These are phyloP conservation scores for Drosophila kanekoi DNA, from an alignment of 2,888 invertebrate species.

Conservation along the genomic window DNA sequence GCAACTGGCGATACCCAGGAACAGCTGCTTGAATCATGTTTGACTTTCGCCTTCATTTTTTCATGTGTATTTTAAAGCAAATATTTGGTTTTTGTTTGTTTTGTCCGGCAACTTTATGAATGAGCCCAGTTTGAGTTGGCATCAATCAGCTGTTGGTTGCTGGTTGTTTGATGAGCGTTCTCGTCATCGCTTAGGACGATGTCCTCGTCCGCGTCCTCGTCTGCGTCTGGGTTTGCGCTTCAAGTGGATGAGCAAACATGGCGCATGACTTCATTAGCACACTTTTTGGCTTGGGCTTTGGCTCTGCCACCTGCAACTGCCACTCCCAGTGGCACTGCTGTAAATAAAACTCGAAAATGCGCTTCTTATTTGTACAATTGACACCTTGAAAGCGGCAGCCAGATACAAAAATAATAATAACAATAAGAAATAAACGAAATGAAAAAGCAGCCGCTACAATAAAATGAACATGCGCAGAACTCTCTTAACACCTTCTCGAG, in stretches of 20 bases:
- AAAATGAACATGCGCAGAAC: slow-evolving; percentile 68
- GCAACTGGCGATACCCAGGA: slow-evolving; percentile 59
- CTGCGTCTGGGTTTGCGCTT: slow-evolving; percentile 16
- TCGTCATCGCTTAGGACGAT: slow-evolving; percentile 5
- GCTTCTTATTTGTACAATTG: slow-evolving; percentile 72
- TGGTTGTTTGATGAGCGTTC: slow-evolving; percentile 41
- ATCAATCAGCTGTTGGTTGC: slow-evolving; percentile 72
- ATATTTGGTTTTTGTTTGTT: slow-evolving; percentile 63
- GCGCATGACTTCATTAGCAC: slow-evolving; percentile 75
- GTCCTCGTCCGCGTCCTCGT: neutral
- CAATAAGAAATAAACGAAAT: slow-evolving; percentile 41
- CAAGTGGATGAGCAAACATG: slow-evolving; percentile 65
- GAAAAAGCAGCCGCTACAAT: slow-evolving; percentile 52
- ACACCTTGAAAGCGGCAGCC: slow-evolving; percentile 56
- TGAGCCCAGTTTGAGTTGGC: slow-evolving; percentile 49
- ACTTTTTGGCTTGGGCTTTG: slow-evolving; percentile 39
- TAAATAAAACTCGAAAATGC: slow-evolving; percentile 51
- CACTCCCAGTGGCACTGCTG: slow-evolving; percentile 16
- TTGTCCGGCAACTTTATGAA: slow-evolving; percentile 58
- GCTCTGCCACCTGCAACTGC: slow-evolving; percentile 47
- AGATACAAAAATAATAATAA: slow-evolving; percentile 25
- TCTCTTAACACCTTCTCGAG: slow-evolving; percentile 76
- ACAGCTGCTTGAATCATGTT: slow-evolving; percentile 72
- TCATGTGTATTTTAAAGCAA: slow-evolving; percentile 68
- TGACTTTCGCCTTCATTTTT: slow-evolving; percentile 42